These are phyloP conservation scores for Lamprotornis superbus DNA, from an alignment of 2,113 vertebrate genomes.

Conservation along the genomic window DNA sequence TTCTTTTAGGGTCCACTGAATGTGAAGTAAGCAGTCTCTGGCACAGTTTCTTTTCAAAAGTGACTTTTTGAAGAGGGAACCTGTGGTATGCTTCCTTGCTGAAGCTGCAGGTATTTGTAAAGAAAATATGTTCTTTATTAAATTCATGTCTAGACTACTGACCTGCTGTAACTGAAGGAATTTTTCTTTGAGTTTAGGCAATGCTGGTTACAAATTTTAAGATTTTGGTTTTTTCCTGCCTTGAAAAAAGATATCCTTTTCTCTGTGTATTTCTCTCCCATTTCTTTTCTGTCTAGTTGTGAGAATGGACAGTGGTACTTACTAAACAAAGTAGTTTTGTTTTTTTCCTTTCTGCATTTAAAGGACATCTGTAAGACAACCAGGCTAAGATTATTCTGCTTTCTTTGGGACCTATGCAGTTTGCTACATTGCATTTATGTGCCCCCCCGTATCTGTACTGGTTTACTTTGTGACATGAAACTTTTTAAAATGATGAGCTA, in stretches of 20 bases:
- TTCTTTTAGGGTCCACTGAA: not conserved
- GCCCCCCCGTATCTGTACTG: fast-evolving
- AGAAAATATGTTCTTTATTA: not conserved
- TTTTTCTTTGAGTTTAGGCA: not conserved
- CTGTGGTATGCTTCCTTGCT: not conserved
- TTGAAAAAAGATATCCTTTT: not conserved
- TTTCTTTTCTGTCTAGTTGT: not conserved
- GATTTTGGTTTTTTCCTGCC: fast-evolving
- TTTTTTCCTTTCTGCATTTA: not conserved
- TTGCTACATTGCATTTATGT: not conserved
- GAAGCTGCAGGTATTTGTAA: not conserved
- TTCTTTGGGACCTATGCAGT: not conserved
- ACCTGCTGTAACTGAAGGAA: not conserved
- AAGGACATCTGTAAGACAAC: not conserved
- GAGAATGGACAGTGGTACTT: not conserved
- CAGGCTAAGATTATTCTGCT: not conserved
- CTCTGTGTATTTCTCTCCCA: not conserved
- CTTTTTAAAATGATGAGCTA: not conserved
- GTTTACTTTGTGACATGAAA: not conserved
- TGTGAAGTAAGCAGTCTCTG: not conserved
- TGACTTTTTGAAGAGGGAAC: not conserved
- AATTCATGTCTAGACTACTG: not conserved
- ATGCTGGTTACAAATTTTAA: not conserved
- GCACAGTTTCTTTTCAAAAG: not conserved
- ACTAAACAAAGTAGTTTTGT: fast-evolving